Evolutionary conservation across 2,113 vertebrate species (phyloP).

Genomic region (Pygoscelis antarcticus): DNA sequence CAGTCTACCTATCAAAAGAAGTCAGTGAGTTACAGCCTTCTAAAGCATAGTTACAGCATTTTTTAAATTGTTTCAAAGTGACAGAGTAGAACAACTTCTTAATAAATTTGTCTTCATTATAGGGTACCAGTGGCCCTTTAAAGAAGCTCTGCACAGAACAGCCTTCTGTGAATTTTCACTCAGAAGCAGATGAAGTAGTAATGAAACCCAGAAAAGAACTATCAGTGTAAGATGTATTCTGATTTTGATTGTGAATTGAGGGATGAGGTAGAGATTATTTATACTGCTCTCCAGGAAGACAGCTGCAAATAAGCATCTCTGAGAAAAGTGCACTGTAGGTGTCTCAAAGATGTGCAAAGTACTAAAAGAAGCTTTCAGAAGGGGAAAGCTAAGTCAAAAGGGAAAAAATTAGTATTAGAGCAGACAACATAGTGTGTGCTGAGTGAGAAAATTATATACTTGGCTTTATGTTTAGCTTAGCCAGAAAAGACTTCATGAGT

Average conservation of each 20-base stretch:
- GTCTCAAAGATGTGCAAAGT: neutral
- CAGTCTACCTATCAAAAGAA: constrained; percentile 81
- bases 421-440: neutral
- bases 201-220: neutral
- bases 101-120: neutral
- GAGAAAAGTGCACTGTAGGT: neutral
- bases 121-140: neutral
- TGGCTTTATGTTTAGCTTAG: neutral
- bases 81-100: neutral
- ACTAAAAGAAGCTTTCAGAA: neutral
- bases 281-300: neutral
- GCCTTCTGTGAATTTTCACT: neutral
- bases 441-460: neutral
- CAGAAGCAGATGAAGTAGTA: neutral
- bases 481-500: neutral
- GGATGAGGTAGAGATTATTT: neutral
- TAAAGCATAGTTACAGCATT: neutral
- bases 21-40: neutral
- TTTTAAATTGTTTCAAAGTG: neutral
- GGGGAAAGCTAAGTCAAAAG: neutral
- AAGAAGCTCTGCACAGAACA: neutral
- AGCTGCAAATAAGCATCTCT: neutral
- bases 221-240: neutral
- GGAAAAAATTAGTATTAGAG: neutral
- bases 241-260: neutral